phyloP scores from a whole-genome alignment of 2,797 vertebrate genomes.

The Chaunax sp. region DNA sequence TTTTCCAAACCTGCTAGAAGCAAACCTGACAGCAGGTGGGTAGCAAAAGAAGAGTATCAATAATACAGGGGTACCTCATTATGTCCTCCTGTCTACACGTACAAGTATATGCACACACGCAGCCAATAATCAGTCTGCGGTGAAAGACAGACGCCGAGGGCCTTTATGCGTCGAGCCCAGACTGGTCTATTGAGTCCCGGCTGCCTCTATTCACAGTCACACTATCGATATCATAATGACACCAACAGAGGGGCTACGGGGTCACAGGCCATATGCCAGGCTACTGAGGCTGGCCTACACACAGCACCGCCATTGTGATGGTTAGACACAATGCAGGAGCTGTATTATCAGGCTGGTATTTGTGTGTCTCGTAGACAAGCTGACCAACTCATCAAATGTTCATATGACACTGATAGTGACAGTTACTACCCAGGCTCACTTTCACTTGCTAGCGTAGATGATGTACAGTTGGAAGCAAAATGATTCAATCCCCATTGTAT shows the following conservation, averaged over 20 bases:
- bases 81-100: conserved; percentile 68
- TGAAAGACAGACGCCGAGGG: conserved; percentile 75
- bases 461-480: too few species aligned
- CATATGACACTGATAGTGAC: conserved; percentile 50
- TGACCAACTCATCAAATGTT: conserved; percentile 64
- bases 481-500: too few species aligned
- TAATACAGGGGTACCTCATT: conserved; percentile 85
- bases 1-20: conserved; percentile 11
- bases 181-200: conserved; percentile 69
- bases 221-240: conserved; percentile 79
- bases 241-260: conserved; percentile 73
- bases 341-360: conserved; percentile 66
- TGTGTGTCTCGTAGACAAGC: conserved; percentile 55
- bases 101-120: conserved; percentile 51
- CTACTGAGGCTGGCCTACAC: conserved; percentile 67
- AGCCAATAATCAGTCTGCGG: conserved; percentile 71
- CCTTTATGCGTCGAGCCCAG: conserved; percentile 71
- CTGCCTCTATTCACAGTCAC: conserved; percentile 71
- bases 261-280: conserved; percentile 81
- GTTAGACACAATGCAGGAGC: conserved; percentile 69
- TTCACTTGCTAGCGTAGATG: conserved; percentile 9
- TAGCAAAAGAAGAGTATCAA: conserved; percentile 79
- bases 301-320: conserved; percentile 69
- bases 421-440: conserved; percentile 20
- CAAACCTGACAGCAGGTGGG: conserved; percentile 82